These are phyloP conservation scores for Harpagifer antarcticus DNA, from an alignment of 2,797 vertebrate species.

Conservation along the genomic window DNA sequence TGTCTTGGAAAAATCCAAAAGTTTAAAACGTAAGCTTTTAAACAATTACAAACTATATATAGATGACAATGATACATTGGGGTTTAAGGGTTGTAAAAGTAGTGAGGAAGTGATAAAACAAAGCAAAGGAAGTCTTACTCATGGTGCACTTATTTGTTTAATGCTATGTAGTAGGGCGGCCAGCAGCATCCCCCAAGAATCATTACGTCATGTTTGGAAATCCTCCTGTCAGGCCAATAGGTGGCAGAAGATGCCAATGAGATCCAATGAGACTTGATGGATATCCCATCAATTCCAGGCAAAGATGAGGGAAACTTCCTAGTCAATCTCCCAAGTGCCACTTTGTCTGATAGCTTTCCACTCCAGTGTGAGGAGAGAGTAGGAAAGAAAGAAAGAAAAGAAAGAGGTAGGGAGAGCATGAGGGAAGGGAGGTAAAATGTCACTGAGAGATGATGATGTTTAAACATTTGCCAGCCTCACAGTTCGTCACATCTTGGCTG, in stretches of 20 bases:
- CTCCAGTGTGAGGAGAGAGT: constrained; percentile 76
- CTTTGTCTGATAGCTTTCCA: constrained; percentile 84
- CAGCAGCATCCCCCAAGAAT: constrained; percentile 33
- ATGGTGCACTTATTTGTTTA: constrained; percentile 38
- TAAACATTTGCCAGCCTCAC: constrained; percentile 72
- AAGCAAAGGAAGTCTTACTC: constrained; percentile 10
- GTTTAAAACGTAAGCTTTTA: not conserved
- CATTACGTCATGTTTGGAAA: constrained; percentile 65
- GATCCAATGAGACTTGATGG: constrained; percentile 60
- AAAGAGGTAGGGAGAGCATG: constrained; percentile 41
- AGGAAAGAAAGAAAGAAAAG: constrained; percentile 54
- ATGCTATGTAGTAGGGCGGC: constrained; percentile 29
- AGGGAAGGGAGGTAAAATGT: constrained; percentile 69
- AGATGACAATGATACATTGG: not conserved
- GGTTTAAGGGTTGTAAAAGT: constrained; percentile 3
- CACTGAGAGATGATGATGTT: constrained; percentile 71
- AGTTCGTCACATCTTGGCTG: constrained; percentile 74
- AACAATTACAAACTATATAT: not conserved
- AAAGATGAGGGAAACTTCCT: constrained; percentile 79
- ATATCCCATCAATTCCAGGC: constrained; percentile 78
- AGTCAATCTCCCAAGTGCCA: constrained; percentile 82
- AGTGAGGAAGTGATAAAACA: constrained; percentile 6
- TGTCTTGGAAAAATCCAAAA: constrained; percentile 1
- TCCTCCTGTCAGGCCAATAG: constrained; percentile 81
- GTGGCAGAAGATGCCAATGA: constrained; percentile 82